Evolutionary conservation across 1,140 invertebrate species (phyloP), one percentile per base, ranked within the genome.

Genomic region (Drosophila leontia): DNA sequence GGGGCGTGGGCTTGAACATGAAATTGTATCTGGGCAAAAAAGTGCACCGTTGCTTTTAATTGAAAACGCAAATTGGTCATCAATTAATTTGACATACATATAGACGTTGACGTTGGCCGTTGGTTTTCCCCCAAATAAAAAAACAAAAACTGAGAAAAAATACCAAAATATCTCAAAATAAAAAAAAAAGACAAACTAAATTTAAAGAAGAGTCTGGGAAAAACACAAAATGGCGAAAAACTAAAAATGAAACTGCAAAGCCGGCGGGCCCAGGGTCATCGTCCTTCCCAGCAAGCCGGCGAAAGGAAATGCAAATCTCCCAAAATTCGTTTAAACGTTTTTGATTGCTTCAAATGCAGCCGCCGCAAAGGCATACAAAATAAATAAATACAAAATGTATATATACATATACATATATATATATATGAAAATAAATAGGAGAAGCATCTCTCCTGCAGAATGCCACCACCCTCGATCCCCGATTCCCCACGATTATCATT

Each of bases 51-150:
- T 88, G 84, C 78, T 88, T 88, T 88, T 88, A 88, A 88, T 88
- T 88, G 84, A 88, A 88, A 88, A 88, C 84, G 85, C 84, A 88
- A 88, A 88, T 88, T 88, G 84, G 84, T 88, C 85, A 88, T 88
- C 84, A 88, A 88, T 88, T 88, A 88, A 88, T 88, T 88, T 88
- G 84, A 85, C 84, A 85, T 88, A 88, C 84, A 90, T 88, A 88
- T 76, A 84, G 78, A 85, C 79, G 70, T 72, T 68, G 58, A 56
- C 59, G 42, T 60, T 55, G 80, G 45, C 50, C 50, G 44, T 29
- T 8, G 51, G 17, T 55, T 45, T 45, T 23, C 9, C 35, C 44
- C 17, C 3, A 19, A 47, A 26, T 19, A 15, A 39, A 13, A 44
- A 12, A 29, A 12, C 32, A 15, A 47, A 15, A 58, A 7, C n/a